phyloP scores from a whole-genome alignment of 1,140 invertebrate genomes.

The Cydia splendana region DNA sequence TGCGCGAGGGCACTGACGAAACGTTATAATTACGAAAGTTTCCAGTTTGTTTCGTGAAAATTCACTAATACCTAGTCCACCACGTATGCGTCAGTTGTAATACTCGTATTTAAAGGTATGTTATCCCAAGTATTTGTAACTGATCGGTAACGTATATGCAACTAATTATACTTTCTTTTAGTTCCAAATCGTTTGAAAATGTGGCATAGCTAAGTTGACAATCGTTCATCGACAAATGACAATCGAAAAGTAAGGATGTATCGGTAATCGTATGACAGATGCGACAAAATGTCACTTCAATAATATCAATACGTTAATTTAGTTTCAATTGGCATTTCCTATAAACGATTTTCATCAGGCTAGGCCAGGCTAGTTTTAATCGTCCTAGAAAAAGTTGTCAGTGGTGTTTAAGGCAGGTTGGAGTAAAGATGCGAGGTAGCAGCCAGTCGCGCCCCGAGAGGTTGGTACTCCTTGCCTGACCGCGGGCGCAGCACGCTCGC shows the following conservation, averaged over 20 bases:
- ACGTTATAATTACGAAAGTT: background rate
- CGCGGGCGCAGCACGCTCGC: conserved; percentile 90
- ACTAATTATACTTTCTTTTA: background rate
- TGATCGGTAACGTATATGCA: background rate
- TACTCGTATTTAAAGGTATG: background rate
- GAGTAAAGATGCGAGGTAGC: conserved; percentile 42
- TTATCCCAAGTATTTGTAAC: too few relatives aligned
- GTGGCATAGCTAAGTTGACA: too few relatives aligned
- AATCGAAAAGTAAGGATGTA: too few relatives aligned
- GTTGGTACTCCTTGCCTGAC: conserved; percentile 91
- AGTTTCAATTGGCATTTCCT: too few relatives aligned
- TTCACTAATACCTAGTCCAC: background rate
- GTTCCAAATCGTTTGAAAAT: too few relatives aligned
- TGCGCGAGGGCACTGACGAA: background rate
- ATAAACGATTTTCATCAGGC: too few relatives aligned
- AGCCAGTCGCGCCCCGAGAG: conserved; percentile 24
- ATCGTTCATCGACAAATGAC: too few relatives aligned
- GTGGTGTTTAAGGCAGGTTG: conserved; percentile 25
- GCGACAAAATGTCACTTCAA: too few relatives aligned
- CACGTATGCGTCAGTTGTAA: background rate
- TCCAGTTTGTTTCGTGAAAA: background rate
- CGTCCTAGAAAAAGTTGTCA: background rate
- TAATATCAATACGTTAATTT: too few relatives aligned
- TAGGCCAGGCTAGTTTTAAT: too few relatives aligned
- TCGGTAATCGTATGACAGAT: too few relatives aligned